Conservation (phyloP, 2,113 vertebrate species). For the Eublepharis macularius region DNA sequence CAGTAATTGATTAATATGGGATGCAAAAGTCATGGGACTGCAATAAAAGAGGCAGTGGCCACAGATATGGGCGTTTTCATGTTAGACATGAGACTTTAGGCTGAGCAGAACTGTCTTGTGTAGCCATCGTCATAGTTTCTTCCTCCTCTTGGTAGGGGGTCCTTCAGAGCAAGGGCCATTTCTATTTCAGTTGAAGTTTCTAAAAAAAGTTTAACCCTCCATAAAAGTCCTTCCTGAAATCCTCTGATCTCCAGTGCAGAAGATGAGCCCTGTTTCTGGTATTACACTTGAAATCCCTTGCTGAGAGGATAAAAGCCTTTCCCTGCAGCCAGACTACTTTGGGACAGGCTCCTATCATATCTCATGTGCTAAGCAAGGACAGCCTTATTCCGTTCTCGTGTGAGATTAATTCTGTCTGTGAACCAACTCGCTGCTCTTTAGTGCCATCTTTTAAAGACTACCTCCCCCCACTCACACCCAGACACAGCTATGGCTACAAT, state of each 20-base stretch:
- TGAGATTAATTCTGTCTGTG: neutral
- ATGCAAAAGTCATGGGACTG: too few species aligned
- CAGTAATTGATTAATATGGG: too few species aligned
- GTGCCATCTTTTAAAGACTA: neutral
- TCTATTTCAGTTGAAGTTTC: too few species aligned
- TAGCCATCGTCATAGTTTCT: too few species aligned
- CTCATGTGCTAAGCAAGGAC: neutral
- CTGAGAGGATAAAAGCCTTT: constrained; percentile 52
- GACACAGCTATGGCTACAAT: neutral
- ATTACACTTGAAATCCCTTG: neutral
- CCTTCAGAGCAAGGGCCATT: too few species aligned
- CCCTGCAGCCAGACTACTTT: constrained; percentile 45
- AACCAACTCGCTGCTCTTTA: accelerated
- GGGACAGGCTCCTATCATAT: neutral
- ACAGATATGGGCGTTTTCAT: too few species aligned
- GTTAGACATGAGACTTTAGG: too few species aligned
- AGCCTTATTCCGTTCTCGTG: constrained; percentile 3
- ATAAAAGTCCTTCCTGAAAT: too few species aligned
- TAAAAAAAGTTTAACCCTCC: too few species aligned
- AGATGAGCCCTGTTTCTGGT: constrained; percentile 46
- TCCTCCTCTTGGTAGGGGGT: too few species aligned
- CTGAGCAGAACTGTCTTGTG: too few species aligned
- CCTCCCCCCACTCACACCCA: neutral
- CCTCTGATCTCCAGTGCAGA: neutral
- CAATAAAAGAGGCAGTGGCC: too few species aligned